phyloP scores from a whole-genome alignment of 2,888 invertebrate species.

The Geophilus truncorum region DNA sequence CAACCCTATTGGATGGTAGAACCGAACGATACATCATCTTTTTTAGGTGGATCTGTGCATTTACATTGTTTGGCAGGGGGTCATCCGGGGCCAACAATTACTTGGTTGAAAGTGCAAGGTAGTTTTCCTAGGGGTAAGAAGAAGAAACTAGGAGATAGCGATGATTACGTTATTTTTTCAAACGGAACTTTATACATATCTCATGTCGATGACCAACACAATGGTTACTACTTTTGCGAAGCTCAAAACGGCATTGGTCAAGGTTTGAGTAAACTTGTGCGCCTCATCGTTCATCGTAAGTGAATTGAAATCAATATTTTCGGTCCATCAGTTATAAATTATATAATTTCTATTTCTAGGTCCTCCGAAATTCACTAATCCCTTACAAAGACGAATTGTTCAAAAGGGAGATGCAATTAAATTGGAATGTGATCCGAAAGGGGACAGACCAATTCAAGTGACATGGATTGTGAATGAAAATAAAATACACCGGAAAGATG shows the following conservation, averaged over 20 bases:
- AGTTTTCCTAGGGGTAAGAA: constrained; percentile 1
- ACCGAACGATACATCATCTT: constrained; percentile 25
- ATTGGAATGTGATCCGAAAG: constrained; percentile 29
- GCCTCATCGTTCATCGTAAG: constrained; percentile 34
- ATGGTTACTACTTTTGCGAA: constrained; percentile 35
- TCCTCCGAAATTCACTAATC: constrained; percentile 12
- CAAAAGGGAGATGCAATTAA: constrained; percentile 4
- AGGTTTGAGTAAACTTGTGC: constrained; percentile 30
- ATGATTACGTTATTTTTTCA: constrained; percentile 9
- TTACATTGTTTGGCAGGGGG: constrained; percentile 36
- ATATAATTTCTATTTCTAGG: not conserved
- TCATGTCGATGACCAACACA: constrained; percentile 22
- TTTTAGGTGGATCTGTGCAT: constrained; percentile 30
- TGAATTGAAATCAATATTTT: not conserved
- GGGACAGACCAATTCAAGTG: constrained; percentile 29
- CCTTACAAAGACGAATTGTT: not conserved
- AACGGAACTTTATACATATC: constrained; percentile 34
- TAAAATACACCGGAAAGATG: constrained; percentile 10
- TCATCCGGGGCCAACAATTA: constrained; percentile 34
- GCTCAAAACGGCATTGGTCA: constrained; percentile 36
- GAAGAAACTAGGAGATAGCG: not conserved
- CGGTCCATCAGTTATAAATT: not conserved
- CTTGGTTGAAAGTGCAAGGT: constrained; percentile 36
- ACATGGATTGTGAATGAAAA: constrained; percentile 23
- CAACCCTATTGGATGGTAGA: constrained; percentile 35